phyloP scores from a whole-genome alignment of 2,113 vertebrate genomes.

The Rhinogobius similis region DNA sequence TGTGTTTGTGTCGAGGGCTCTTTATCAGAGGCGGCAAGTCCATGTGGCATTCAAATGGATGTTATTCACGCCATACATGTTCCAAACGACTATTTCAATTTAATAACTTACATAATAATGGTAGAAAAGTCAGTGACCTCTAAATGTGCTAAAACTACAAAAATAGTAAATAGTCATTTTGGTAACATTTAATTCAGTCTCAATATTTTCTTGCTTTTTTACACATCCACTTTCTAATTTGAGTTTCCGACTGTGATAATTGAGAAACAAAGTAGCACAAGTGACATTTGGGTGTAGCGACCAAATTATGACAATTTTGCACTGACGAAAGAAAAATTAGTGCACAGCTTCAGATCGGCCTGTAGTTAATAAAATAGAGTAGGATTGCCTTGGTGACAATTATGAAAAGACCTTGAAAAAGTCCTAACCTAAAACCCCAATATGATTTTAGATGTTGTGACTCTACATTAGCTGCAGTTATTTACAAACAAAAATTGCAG shows the following conservation, averaged over 20 bases:
- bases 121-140: no score
- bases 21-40: slow-evolving; percentile 13
- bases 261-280: slow-evolving; percentile 37
- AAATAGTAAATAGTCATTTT: slow-evolving; percentile 9
- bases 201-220: slow-evolving; percentile 33
- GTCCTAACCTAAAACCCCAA: not conserved
- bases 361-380: slow-evolving; percentile 13
- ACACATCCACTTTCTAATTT: slow-evolving; percentile 21
- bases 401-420: not conserved
- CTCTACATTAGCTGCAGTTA: no score
- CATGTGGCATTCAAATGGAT: slow-evolving; percentile 10
- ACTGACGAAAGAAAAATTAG: slow-evolving; percentile 52
- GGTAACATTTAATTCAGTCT: slow-evolving; percentile 51
- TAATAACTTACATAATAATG: no score
- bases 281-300: slow-evolving; percentile 13
- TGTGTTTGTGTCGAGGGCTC: slow-evolving; percentile 4
- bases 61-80: no score
- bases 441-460: not conserved
- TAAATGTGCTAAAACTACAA: not conserved
- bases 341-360: slow-evolving; percentile 16
- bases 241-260: slow-evolving; percentile 43
- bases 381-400: not conserved
- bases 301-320: slow-evolving; percentile 35
- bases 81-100: no score
- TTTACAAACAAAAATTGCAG: no score